These are phyloP conservation scores for Cryptotermes secundus DNA, from an alignment of 1,140 invertebrate species.

Conservation along the genomic window DNA sequence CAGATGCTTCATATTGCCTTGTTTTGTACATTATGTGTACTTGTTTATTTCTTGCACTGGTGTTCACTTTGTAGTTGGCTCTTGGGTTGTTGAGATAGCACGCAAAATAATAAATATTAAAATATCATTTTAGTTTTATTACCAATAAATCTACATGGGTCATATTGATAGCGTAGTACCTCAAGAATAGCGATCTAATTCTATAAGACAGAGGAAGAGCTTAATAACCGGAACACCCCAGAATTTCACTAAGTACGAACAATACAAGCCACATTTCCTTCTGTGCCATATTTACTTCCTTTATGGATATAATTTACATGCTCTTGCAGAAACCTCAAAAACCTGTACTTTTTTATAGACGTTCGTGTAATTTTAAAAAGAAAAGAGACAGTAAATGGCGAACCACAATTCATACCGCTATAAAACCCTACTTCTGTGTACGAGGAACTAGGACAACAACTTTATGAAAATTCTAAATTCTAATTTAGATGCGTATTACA, in stretches of 20 bases:
- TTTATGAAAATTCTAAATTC: constrained; percentile 13
- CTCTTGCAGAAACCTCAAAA: background rate
- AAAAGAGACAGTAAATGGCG: constrained; percentile 6
- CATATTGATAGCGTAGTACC: too few species aligned
- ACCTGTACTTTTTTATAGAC: background rate
- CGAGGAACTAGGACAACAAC: background rate
- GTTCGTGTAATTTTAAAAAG: background rate
- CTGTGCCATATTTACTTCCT: background rate
- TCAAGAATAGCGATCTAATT: too few species aligned
- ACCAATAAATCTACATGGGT: too few species aligned
- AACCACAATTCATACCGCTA: background rate
- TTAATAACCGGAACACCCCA: too few species aligned
- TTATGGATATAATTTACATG: background rate
- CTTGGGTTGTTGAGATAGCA: too few species aligned
- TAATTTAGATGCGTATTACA: constrained; percentile 18
- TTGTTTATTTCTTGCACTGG: too few species aligned
- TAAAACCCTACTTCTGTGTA: background rate
- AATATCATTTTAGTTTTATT: too few species aligned
- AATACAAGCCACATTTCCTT: background rate
- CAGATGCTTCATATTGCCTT: too few species aligned
- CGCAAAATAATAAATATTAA: too few species aligned
- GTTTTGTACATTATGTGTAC: too few species aligned
- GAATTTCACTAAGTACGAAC: background rate
- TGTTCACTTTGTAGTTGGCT: too few species aligned
- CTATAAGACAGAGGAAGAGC: too few species aligned